Base-by-base conservation (phyloP, 1,140 invertebrate species). In the Brachionus koreanus region DNA sequence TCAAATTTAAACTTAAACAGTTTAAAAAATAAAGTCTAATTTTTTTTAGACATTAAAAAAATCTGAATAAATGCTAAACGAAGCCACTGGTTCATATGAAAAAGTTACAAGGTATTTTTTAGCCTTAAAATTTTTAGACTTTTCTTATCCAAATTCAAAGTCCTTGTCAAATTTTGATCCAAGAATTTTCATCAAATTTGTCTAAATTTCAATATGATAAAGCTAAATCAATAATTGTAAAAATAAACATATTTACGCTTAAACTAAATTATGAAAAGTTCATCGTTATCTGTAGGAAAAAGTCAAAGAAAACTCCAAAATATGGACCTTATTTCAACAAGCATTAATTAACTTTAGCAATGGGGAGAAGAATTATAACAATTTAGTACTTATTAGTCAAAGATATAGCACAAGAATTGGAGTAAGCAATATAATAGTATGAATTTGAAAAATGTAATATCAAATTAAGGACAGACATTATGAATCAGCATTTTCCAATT, bases 191-290 rank as follows among this genome's bases (percentile, higher is more conserved):
- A 39, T 23, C 35, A 2, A 35, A 65, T 23, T 25, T 79, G n/a
- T 79, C 76, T n/a, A 79, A 65, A 65, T 79, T 79, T 61, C 49
- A 79, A 42, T 79, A 35, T 16, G 76, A 79, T 25, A 79, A 79
- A 79, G 76, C 76, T 29, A 37, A 35, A 61, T 25, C 46, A 12
- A 9, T 13, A 9, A 43, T 65, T n/a, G 76, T 79, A 79, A 63
- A 9, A 13, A 57, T 0, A 29, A 39, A 39, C 6, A 61, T 61
- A 61, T 61, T 65, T 4, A 1, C 9, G 12, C 12, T 52, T 23
- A 43, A 57, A 76, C n/a, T 25, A 4, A 29, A 46, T 46, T 3
- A 16, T 46, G 1, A 52, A 1, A 23, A n/a, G n/a, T 13, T 9
- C 10, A 3, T 16, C 13, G 1, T 29, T n/a, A 33, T 77, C 7